A percentile compares a stretch with the other conserved stretches of the same genome.
phyloP scores from a whole-genome alignment of 2,113 vertebrate species.

The Corythornis madagascariensis region DNA sequence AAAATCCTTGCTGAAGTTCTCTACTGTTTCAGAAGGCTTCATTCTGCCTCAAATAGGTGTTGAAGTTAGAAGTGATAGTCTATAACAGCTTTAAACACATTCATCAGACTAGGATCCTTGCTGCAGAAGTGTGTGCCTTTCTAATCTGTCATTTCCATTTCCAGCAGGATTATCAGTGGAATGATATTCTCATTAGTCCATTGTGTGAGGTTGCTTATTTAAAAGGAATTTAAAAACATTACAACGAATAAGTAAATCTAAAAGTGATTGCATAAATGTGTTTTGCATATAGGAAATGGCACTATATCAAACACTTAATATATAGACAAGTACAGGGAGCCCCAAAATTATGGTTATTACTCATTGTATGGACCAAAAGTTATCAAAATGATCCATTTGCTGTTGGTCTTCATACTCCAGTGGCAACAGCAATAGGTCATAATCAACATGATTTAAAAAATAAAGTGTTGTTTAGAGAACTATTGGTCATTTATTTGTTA shows the following conservation, averaged over 20 bases:
- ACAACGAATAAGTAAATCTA: not conserved
- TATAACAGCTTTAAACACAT: not conserved
- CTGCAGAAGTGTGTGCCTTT: not conserved
- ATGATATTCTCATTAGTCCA: not conserved
- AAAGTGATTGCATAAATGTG: not conserved
- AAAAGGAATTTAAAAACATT: not conserved
- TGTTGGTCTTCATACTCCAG: not conserved
- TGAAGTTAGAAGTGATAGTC: not conserved
- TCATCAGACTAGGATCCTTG: not conserved
- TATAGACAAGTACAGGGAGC: not conserved
- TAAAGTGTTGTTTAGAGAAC: not conserved
- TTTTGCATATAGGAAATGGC: not conserved
- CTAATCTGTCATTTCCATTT: not conserved
- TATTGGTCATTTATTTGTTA: not conserved
- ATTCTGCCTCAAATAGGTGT: not conserved
- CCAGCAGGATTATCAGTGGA: not conserved
- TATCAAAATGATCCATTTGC: not conserved
- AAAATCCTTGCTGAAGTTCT: not conserved
- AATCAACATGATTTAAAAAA: not conserved
- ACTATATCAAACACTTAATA: not conserved
- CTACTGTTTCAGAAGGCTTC: not conserved
- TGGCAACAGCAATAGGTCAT: not conserved
- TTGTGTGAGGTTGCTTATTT: not conserved
- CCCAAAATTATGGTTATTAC: not conserved
- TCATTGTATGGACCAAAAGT: not conserved